These are phyloP conservation scores for Deilephila elpenor DNA, from an alignment of 2,888 invertebrate genomes.

Conservation along the genomic window DNA sequence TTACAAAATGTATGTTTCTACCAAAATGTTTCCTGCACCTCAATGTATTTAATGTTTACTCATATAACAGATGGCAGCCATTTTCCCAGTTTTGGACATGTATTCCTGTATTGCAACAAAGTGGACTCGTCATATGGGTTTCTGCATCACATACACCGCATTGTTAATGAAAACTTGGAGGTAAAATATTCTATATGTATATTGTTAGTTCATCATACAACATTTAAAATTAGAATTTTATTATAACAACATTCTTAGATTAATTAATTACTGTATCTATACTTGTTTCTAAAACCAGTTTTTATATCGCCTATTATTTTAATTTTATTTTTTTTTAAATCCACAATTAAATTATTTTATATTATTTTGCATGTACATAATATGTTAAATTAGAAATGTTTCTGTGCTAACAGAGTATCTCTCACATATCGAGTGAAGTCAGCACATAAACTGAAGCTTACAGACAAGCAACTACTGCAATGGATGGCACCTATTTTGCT, in stretches of 20 bases:
- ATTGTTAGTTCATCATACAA: neutral
- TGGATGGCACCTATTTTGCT: constrained; percentile 97
- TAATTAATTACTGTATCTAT: no score
- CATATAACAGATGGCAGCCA: constrained; percentile 92
- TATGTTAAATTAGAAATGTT: no score
- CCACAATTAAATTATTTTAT: no score
- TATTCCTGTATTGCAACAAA: constrained; percentile 95
- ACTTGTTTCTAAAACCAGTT: no score
- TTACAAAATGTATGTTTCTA: no score
- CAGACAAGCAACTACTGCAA: constrained; percentile 95
- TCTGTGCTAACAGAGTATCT: constrained; percentile 88
- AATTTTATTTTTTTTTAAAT: no score
- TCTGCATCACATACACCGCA: constrained; percentile 96
- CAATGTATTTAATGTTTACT: neutral
- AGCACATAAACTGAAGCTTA: constrained; percentile 95
- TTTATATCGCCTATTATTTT: no score
- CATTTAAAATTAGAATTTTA: no score
- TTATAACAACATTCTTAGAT: no score
- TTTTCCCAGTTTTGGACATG: constrained; percentile 93
- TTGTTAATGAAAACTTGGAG: constrained; percentile 97
- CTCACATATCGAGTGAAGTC: constrained; percentile 96
- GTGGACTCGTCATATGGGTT: constrained; percentile 97
- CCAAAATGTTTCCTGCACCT: no score
- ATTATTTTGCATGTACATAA: constrained; percentile 41
- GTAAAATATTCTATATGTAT: constrained; percentile 71